Conservation (phyloP, 2,888 invertebrate genomes). For the Cheilosia grossa region DNA sequence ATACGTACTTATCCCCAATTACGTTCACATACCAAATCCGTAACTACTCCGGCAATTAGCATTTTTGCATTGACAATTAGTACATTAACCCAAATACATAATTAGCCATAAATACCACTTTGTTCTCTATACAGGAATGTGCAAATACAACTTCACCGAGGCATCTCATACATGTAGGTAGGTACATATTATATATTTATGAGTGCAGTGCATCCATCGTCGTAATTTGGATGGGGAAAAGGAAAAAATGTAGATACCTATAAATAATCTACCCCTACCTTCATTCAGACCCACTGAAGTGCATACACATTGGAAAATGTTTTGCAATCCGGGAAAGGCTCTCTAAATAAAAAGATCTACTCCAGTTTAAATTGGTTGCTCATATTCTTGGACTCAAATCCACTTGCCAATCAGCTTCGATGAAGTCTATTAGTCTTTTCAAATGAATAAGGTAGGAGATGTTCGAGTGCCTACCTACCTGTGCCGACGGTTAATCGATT, state of each 20-base stretch:
- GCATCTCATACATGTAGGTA: neutral
- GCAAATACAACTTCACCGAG: constrained; percentile 1
- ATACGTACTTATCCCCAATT: neutral
- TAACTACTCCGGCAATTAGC: constrained; percentile 4
- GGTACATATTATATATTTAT: neutral
- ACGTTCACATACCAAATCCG: neutral
- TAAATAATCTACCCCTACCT: neutral
- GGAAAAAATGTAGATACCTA: neutral
- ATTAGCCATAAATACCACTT: constrained; percentile 8
- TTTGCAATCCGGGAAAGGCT: neutral
- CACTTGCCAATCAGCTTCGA: no score
- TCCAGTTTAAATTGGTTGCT: neutral
- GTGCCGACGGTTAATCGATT: constrained; percentile 6
- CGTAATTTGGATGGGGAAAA: neutral
- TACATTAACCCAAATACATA: constrained; percentile 14
- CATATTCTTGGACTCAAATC: neutral
- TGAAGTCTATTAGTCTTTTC: neutral
- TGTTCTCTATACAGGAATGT: constrained; percentile 1
- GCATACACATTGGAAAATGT: constrained; percentile 2
- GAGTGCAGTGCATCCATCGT: constrained; percentile 9
- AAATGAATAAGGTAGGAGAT: neutral
- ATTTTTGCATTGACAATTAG: neutral
- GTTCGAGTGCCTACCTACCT: neutral
- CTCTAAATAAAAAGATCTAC: neutral
- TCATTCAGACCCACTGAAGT: neutral